These are phyloP conservation scores for Brienomyrus brachyistius DNA, from an alignment of 2,113 vertebrate genomes.

Conservation along the genomic window DNA sequence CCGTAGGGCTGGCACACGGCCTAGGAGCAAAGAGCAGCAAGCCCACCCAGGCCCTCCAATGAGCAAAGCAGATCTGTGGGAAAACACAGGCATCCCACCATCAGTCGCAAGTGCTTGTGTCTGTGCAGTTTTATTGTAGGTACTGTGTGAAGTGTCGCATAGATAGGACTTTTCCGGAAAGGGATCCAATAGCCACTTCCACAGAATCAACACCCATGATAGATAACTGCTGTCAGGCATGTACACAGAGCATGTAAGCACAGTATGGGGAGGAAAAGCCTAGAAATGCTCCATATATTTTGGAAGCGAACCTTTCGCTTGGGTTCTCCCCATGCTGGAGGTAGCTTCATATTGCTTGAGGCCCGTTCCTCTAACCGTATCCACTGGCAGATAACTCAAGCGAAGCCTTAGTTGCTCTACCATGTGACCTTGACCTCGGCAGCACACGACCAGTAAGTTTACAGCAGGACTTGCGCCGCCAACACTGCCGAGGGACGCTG, in stretches of 20 bases:
- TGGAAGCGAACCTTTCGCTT: not conserved
- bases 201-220: not conserved
- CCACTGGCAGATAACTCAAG: not conserved
- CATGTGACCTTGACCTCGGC: constrained; percentile 28
- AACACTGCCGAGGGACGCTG: not conserved
- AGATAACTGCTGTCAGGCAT: not conserved
- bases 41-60: not conserved
- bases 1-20: not conserved
- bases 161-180: not conserved
- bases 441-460: constrained; percentile 14
- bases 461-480: not conserved
- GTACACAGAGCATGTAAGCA: not conserved
- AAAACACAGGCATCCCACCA: not conserved
- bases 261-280: not conserved
- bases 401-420: constrained; percentile 14
- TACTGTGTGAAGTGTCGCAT: not conserved
- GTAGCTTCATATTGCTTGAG: not conserved
- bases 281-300: not conserved
- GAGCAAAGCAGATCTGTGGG: not conserved
- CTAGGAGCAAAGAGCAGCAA: not conserved
- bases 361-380: constrained; percentile 4
- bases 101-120: not conserved
- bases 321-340: not conserved
- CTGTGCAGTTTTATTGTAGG: not conserved
- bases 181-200: not conserved